phyloP scores from a whole-genome alignment of 2,888 invertebrate genomes.

The Pegoplata infirma region DNA sequence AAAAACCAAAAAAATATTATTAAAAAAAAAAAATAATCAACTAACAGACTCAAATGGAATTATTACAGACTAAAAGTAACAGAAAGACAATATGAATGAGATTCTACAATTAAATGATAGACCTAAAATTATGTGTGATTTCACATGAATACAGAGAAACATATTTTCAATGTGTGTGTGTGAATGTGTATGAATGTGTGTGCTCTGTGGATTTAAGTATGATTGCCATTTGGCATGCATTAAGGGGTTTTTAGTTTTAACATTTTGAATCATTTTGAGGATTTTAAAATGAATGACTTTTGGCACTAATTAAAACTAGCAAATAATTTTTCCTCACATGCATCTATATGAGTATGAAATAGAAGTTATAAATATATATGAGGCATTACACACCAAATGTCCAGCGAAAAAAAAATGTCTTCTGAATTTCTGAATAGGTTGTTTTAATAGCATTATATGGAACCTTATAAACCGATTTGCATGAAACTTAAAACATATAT shows the following conservation, averaged over 20 bases:
- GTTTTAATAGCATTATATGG: too few species aligned
- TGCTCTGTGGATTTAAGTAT: slow-evolving; percentile 6
- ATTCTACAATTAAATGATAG: slow-evolving; percentile 19
- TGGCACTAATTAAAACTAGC: slow-evolving; percentile 74
- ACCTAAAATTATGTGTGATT: slow-evolving; percentile 3
- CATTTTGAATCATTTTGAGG: slow-evolving; percentile 54
- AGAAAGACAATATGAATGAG: slow-evolving; percentile 21
- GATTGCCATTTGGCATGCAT: slow-evolving; percentile 56
- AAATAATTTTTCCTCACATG: slow-evolving; percentile 71
- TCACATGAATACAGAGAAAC: background rate
- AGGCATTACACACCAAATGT: too few species aligned
- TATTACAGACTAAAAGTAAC: slow-evolving; percentile 9
- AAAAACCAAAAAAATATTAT: background rate
- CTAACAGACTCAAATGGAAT: too few species aligned
- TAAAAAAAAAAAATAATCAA: too few species aligned
- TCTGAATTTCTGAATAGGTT: too few species aligned
- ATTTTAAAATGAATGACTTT: slow-evolving; percentile 69
- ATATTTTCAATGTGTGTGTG: background rate
- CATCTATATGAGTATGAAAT: too few species aligned
- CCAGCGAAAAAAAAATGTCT: too few species aligned
- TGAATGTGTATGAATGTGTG: background rate
- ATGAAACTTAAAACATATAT: too few species aligned
- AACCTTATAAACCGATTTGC: too few species aligned
- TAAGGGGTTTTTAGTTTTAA: slow-evolving; percentile 37
- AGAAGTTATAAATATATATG: too few species aligned